Percentiles rank a stretch among this genome's conserved stretches.
These are phyloP conservation scores for Chymomyza costata DNA, from an alignment of 1,140 invertebrate species.

Conservation along the genomic window DNA sequence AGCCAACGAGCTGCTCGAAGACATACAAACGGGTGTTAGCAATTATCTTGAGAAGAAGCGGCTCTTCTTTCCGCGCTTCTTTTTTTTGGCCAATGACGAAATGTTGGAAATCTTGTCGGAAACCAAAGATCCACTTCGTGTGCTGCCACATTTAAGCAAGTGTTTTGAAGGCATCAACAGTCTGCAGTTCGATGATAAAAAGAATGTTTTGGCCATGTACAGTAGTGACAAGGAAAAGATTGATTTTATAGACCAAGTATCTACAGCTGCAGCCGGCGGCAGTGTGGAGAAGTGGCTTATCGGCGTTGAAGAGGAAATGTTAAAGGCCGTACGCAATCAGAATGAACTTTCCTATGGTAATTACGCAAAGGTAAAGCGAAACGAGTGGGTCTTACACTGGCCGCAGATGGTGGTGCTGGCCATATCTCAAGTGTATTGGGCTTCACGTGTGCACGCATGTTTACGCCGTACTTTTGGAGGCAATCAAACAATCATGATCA, in stretches of 20 bases:
- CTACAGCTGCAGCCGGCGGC: conserved; percentile 86
- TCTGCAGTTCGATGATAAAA: conserved; percentile 84
- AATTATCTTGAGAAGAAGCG: conserved; percentile 95
- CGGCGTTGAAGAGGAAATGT: conserved; percentile 90
- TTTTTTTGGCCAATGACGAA: conserved; percentile 97
- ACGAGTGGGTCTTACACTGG: conserved; percentile 88
- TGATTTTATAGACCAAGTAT: conserved; percentile 82
- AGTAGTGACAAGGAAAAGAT: conserved; percentile 91
- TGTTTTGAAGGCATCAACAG: conserved; percentile 89
- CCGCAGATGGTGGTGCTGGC: conserved; percentile 92
- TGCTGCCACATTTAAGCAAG: conserved; percentile 94
- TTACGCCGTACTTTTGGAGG: conserved; percentile 77
- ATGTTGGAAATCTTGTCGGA: conserved; percentile 96
- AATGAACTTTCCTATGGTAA: conserved; percentile 83
- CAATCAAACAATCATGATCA: conserved; percentile 77
- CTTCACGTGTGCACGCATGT: conserved; percentile 83
- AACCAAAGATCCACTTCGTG: conserved; percentile 90
- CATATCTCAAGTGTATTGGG: conserved; percentile 94
- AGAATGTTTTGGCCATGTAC: conserved; percentile 90
- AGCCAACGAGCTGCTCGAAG: conserved; percentile 85
- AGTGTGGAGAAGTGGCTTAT: conserved; percentile 96
- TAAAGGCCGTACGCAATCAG: conserved; percentile 83
- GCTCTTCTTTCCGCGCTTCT: conserved; percentile 93
- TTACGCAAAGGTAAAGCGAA: conserved; percentile 81
- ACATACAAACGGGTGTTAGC: conserved; percentile 90